Conservation (phyloP, 2,888 invertebrate species). For the Thymelicus lineola region DNA sequence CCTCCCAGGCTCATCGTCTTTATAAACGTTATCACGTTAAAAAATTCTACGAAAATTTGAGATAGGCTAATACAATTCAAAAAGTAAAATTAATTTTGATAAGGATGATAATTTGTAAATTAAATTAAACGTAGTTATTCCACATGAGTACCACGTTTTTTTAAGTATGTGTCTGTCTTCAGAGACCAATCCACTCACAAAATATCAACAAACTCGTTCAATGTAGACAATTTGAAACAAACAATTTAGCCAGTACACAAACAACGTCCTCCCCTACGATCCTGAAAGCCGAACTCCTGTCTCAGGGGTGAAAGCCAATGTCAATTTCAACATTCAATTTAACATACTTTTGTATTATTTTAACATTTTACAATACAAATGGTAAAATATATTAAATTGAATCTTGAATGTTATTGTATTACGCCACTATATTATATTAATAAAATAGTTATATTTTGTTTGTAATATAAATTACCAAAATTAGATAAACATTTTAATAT, state of each 20-base stretch:
- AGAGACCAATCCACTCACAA: constrained; percentile 16
- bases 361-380: not conserved
- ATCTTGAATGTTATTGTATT: too few relatives aligned
- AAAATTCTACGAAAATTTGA: too few relatives aligned
- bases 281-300: constrained; percentile 10
- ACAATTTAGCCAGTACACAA: constrained; percentile 23
- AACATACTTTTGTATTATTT: not conserved
- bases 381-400: not conserved
- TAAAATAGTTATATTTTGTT: too few relatives aligned
- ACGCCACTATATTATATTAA: too few relatives aligned
- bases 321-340: constrained; percentile 10
- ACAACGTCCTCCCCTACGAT: constrained; percentile 13
- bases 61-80: too few relatives aligned
- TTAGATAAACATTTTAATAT: too few relatives aligned
- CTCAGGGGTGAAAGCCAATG: constrained; percentile 7
- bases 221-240: constrained; percentile 22
- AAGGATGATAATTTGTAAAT: too few relatives aligned
- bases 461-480: too few relatives aligned
- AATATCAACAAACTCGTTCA: constrained; percentile 17
- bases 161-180: constrained; percentile 12
- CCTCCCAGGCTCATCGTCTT: too few relatives aligned
- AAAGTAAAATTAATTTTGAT: too few relatives aligned
- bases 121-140: not conserved
- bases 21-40: too few relatives aligned
- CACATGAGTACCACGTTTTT: not conserved